Evolutionary conservation across 2,113 vertebrate species (phyloP), one percentile per base, ranked within the genome.

Genomic region (Labeo catla): DNA sequence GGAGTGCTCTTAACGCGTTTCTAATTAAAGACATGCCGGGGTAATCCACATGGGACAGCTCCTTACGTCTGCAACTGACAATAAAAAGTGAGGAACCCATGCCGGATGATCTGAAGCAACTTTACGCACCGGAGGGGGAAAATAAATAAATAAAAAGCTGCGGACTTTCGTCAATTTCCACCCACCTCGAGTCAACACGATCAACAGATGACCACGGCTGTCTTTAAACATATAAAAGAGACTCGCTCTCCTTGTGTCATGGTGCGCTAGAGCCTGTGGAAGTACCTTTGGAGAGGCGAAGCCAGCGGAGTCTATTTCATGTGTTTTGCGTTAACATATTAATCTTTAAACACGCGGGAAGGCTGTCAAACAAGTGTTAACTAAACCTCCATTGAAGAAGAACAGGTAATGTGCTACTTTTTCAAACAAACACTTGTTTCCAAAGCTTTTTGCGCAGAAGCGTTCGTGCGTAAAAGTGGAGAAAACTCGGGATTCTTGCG

Each of bases 11-110:
- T 88, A 91, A 89, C 90, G 87, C 90, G 70, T 87, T 92, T 91
- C 86, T 90, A 88, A 91, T 90, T 88, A 90, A 91, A 92, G 91
- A 92, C 90, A 91, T 88, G 87, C 91, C 90, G 89, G 93, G 89
- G 84, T 90, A 91, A 93, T 91, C 92, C 93, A 89, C 87, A 92
- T 89, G 93, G 95, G 95, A 94, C 93, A 83, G 83, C 87, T 92
- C 90, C 92, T 93, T 93, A 93, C 94, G 94, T 94, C 94, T 93
- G 91, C 93, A 91, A 89, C 86, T 88, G 85, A 70, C 86, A 77
- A 94, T 92, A 95, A 95, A 93, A 94, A 89, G 93, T 89, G 89
- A 87, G 89, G 90, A 89, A 88, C 86, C 84, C 86, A 86, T 81
- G 90, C 88, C 90, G 88, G 89, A 87, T 88, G 87, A 89, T 76